Evolutionary conservation across 2,797 vertebrate genomes (phyloP).

Genomic region (Jordanella pulchra): DNA sequence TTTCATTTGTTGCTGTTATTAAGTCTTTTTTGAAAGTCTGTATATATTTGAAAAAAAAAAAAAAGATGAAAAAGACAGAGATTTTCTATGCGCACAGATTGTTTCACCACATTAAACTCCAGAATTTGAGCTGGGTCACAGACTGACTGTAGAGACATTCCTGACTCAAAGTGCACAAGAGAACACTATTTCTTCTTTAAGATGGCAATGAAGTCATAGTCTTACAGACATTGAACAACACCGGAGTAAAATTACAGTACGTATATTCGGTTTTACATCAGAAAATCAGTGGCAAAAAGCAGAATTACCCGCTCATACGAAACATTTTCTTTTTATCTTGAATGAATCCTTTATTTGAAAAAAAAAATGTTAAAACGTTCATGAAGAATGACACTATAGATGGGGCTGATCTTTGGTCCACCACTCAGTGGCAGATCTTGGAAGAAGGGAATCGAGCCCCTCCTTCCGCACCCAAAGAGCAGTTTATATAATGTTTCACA

Average conservation of each 20-base stretch:
- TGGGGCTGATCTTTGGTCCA: not conserved
- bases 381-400: constrained; percentile 1
- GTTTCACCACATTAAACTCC: constrained; percentile 4
- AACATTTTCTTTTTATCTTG: not conserved
- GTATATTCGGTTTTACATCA: constrained; percentile 41
- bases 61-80: not conserved
- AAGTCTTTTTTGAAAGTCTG: not conserved
- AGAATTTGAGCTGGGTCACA: not conserved
- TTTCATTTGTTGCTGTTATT: not conserved
- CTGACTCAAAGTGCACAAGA: not conserved
- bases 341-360: constrained; percentile 19
- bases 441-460: too few species aligned
- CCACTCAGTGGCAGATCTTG: not conserved
- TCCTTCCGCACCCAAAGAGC: not conserved
- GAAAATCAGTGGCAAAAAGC: constrained; percentile 27
- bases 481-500: not conserved
- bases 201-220: not conserved
- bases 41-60: not conserved
- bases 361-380: constrained; percentile 4
- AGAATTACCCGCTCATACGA: constrained; percentile 7
- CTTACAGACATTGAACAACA: constrained; percentile 20
- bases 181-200: not conserved
- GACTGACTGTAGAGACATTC: not conserved
- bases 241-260: constrained; percentile 38
- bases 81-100: not conserved